Evolutionary conservation across 2,797 vertebrate genomes (phyloP).

Genomic region (Pitangus sulphuratus): DNA sequence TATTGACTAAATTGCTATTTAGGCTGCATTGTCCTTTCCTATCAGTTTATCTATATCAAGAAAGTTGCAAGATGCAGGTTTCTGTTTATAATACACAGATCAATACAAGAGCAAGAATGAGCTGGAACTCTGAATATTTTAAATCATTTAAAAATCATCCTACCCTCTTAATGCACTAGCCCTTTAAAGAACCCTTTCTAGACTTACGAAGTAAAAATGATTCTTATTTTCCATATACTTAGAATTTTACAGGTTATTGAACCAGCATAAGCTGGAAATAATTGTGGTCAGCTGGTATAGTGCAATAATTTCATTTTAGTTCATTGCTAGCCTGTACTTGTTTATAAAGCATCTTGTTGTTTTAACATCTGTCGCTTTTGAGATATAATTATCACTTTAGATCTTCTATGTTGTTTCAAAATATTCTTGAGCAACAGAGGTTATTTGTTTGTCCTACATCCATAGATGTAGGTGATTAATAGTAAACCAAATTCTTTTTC

Average conservation of each 20-base stretch:
- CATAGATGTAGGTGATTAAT: not conserved
- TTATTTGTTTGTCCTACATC: not conserved
- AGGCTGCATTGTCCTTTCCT: not conserved
- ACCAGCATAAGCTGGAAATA: conserved; percentile 14
- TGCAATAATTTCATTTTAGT: conserved; percentile 3
- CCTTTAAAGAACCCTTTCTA: not conserved
- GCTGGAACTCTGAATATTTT: not conserved
- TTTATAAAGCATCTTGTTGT: conserved; percentile 38
- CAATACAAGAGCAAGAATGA: not conserved
- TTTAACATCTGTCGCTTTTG: conserved; percentile 33
- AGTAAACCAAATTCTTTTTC: not conserved
- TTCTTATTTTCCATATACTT: not conserved
- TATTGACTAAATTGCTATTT: not conserved
- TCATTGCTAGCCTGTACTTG: conserved; percentile 18
- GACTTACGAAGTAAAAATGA: not conserved
- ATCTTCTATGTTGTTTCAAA: conserved; percentile 31
- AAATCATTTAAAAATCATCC: not conserved
- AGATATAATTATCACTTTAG: conserved; percentile 35
- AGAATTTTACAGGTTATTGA: conserved; percentile 23
- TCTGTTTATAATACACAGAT: not conserved
- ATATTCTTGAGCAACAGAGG: not conserved
- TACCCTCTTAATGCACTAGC: not conserved
- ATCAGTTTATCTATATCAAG: not conserved
- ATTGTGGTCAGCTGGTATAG: not conserved
- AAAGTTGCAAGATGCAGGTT: not conserved